Percentiles rank a stretch among this genome's conserved stretches.
Evolutionary conservation across 2,888 invertebrate genomes (phyloP).

Genomic region (Gymnosoma rotundatum): DNA sequence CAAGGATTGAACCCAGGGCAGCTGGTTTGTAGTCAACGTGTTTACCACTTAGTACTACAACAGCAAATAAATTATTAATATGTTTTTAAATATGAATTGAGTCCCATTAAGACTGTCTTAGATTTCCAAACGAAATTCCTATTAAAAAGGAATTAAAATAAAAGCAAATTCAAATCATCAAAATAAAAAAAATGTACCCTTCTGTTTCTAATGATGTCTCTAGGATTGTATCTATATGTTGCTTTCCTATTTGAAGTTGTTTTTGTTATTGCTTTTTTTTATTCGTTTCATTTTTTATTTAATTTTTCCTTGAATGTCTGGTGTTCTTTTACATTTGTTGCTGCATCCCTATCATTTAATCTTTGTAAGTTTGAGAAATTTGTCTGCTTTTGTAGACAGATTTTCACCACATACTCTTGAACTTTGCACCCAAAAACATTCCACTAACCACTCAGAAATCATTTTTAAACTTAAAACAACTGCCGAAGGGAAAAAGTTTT

Average conservation of each 20-base stretch:
- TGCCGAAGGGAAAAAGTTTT: slow-evolving; percentile 10
- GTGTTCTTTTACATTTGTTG: slow-evolving; percentile 13
- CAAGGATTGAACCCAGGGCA: too few species aligned
- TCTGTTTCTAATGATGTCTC: not conserved
- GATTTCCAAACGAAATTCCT: too few species aligned
- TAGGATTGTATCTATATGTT: not conserved
- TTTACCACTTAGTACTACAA: too few species aligned
- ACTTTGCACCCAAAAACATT: slow-evolving; percentile 4
- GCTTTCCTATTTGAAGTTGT: too few species aligned
- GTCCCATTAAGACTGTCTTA: too few species aligned
- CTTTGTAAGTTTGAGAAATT: slow-evolving; percentile 15
- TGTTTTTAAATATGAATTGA: too few species aligned
- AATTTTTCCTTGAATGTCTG: slow-evolving; percentile 27
- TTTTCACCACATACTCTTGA: slow-evolving; percentile 17
- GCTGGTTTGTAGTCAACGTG: too few species aligned
- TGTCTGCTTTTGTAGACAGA: slow-evolving; percentile 30
- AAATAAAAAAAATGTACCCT: too few species aligned
- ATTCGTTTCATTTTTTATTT: slow-evolving; percentile 12
- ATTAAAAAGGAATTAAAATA: too few species aligned
- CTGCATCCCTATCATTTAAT: slow-evolving; percentile 21
- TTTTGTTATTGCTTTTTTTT: not conserved
- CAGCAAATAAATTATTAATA: too few species aligned
- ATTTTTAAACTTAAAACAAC: slow-evolving; percentile 20
- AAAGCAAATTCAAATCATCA: too few species aligned
- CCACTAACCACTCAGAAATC: not conserved